Percentiles rank a stretch among this genome's conserved stretches.
Conservation (phyloP, 2,113 vertebrate genomes). For the Ophiodon elongatus region DNA sequence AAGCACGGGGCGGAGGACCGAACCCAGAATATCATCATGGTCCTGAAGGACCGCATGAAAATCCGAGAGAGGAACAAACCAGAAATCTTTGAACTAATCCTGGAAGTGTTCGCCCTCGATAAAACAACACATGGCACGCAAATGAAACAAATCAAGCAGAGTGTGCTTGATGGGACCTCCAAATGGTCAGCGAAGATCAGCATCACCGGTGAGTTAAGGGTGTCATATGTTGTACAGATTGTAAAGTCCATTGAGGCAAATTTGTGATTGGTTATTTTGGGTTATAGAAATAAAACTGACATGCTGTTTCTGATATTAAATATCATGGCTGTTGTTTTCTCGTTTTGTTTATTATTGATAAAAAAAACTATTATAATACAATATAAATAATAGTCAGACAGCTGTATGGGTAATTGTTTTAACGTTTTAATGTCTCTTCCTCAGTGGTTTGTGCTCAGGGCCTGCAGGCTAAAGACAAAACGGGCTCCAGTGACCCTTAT, state of each 20-base stretch:
- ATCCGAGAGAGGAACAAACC: conserved; percentile 98
- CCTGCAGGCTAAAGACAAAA: conserved; percentile 98
- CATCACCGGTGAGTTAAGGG: conserved; percentile 89
- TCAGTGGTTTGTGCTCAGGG: conserved; percentile 96
- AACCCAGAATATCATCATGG: conserved; percentile 99
- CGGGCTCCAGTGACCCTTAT: conserved; percentile 96
- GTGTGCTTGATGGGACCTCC: conserved; percentile 96
- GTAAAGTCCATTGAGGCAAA: background rate
- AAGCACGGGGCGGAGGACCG: conserved; percentile 97
- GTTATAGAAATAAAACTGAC: background rate
- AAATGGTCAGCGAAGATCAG: conserved; percentile 99
- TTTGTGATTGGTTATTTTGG: background rate
- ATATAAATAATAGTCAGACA: no score
- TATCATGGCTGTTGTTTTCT: conserved; percentile 7
- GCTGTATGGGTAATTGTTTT: background rate
- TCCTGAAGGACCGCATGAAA: conserved; percentile 99
- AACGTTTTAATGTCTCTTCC: conserved; percentile 12
- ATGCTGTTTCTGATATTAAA: background rate
- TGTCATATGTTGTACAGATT: background rate
- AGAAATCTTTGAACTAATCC: conserved; percentile 98
- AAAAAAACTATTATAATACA: background rate
- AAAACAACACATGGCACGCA: conserved; percentile 91
- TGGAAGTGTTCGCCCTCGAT: conserved; percentile 93
- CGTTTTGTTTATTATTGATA: background rate
- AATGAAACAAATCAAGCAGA: conserved; percentile 98